Percentiles rank a stretch among this genome's conserved stretches.
phyloP scores from a whole-genome alignment of 2,113 vertebrate genomes.

The Corythornis vintsioides region DNA sequence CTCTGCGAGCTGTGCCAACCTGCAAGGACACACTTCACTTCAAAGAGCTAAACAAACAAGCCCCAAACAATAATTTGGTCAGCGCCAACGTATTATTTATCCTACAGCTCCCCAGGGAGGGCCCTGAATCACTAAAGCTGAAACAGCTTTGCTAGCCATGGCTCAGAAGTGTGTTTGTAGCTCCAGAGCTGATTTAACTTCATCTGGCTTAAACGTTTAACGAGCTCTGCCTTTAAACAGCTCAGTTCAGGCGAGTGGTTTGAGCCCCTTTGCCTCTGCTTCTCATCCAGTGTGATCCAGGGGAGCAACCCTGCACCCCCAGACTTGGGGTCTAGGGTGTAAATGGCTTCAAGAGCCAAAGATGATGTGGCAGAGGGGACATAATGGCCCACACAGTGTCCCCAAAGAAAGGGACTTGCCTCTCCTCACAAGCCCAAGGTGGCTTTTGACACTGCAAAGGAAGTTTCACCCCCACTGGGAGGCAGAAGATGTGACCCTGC shows the following conservation, averaged over 20 bases:
- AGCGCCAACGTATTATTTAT: constrained; percentile 12
- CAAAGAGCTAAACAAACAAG: not conserved
- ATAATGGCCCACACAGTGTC: not conserved
- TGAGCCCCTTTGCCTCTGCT: not conserved
- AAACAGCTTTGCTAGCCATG: not conserved
- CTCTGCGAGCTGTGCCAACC: not conserved
- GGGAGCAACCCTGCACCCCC: not conserved
- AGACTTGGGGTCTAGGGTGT: rapidly evolving
- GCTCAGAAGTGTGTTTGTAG: not conserved
- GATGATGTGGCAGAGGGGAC: not conserved
- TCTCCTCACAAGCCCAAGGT: not conserved
- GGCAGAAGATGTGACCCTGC: not conserved
- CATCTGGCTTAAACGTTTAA: not conserved
- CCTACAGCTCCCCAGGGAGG: constrained; percentile 5
- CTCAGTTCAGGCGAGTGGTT: rapidly evolving
- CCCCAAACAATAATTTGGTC: not conserved
- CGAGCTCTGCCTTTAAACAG: not conserved
- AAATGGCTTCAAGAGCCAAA: rapidly evolving
- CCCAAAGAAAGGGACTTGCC: not conserved
- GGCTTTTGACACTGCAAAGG: not conserved
- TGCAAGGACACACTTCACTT: not conserved
- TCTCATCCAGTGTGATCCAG: rapidly evolving
- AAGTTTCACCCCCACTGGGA: not conserved
- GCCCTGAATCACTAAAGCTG: not conserved
- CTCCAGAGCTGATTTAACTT: not conserved